Base-by-base conservation (phyloP, 2,113 vertebrate species). In the Propithecus coquereli region DNA sequence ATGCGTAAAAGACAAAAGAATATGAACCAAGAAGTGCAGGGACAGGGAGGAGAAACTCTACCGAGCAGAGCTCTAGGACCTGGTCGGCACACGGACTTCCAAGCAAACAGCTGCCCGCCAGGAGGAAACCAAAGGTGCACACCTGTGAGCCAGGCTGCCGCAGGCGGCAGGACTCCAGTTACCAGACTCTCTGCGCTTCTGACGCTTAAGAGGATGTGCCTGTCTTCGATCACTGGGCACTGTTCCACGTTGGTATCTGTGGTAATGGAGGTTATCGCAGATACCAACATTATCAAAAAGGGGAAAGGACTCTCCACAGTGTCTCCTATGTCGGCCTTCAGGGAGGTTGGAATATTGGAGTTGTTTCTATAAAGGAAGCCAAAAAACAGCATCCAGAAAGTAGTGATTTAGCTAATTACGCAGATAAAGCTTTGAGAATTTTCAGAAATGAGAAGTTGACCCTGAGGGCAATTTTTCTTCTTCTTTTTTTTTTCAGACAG, bases 341-440 rank as follows among this genome's bases (percentile, higher is more conserved):
- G 34, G 8, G 32, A 71, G 3, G 13, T 6, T 71, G 65, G 54
- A 76, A 34, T 59, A 45, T 18, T 45, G 16, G 20, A 65, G 43
- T 30, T 11, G 16, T 77, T 79, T 57, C 45, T 66, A 83, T 2
- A 30, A 77, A 76, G 76, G 43, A 34, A 80, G 50, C 6, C 77
- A 91, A 17, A 88, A 91, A 43, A 91, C 8, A 71, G 30, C 34
- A 57, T 25, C 9, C 40, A 57, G 90, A 86, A 84, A 52, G 73
- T 8, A 16, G 40, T 43, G 52, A 66, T 20, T 66, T 52, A 61
- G 32, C 65, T 70, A 80, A 84, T 81, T 43, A 47, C n/a, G 43
- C 74, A 87, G 71, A 82, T 40, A 65, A 81, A 63, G n/a, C 32
- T 85, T 94, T 32, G 27, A 96, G 86, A 89, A 43, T 74, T 71